Conservation (phyloP, 2,888 invertebrate species). For the Tachina grossa region DNA sequence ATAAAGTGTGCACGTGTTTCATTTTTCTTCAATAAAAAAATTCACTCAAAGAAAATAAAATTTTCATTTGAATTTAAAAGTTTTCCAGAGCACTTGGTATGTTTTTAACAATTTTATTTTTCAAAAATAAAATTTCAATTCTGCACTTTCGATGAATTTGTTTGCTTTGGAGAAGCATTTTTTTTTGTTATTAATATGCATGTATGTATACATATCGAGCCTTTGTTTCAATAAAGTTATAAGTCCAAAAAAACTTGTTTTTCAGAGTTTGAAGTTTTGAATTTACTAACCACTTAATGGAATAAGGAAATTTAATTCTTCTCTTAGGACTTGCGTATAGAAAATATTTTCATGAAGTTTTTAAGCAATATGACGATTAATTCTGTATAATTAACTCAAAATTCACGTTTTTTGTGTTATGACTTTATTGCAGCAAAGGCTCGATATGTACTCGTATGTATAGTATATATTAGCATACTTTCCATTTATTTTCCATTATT, state of each 20-base stretch:
- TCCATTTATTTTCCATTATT: constrained; percentile 40
- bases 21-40: not conserved
- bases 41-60: not conserved
- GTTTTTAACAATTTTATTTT: constrained; percentile 11
- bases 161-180: not conserved
- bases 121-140: constrained; percentile 23
- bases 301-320: too few relatives aligned
- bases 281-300: too few relatives aligned
- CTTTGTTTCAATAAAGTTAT: not conserved
- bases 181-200: not conserved
- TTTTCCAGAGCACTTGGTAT: not conserved
- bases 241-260: too few relatives aligned
- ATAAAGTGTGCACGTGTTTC: not conserved
- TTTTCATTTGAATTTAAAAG: not conserved
- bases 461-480: too few relatives aligned
- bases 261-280: too few relatives aligned
- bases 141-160: not conserved
- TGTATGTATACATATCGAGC: not conserved
- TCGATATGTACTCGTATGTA: too few relatives aligned
- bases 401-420: too few relatives aligned
- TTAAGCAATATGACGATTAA: too few relatives aligned
- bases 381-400: too few relatives aligned
- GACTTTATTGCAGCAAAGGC: too few relatives aligned
- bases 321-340: too few relatives aligned
- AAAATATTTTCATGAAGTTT: too few relatives aligned